Base-by-base conservation (phyloP, 2,113 vertebrate species). In the Etheostoma cragini region DNA sequence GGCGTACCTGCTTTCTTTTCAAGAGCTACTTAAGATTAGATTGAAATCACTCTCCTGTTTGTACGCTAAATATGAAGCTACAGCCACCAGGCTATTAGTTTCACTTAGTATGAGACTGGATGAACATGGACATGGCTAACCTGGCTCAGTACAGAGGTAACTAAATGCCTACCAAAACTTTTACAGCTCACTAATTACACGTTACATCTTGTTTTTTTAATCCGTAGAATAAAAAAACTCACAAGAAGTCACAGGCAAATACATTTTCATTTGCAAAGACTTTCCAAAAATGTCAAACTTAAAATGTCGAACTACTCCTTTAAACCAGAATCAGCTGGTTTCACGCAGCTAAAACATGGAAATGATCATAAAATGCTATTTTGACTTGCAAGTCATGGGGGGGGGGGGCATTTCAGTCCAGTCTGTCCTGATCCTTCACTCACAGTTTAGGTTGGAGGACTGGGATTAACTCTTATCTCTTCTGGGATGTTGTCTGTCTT, bases 401-500 rank as follows among this genome's bases (percentile, higher is more conserved):
- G 64, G 80, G 61, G 74, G 58, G 61, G 80, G 61, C 57, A 15
- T 84, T 73, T 56, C 13, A 57, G 57, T 76, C 80, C 35, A 56
- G 84, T 82, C 82, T 92, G 83, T 88, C 86, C 61, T 56, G 83
- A 86, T 86, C 85, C 85, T 58, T 89, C 80, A 76, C 81, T 89
- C 83, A 86, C 89, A 90, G 83, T 88, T 88, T 81, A 46, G 72
- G 72, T 84, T 83, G 70, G 77, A 87, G 87, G 65, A 73, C 57
- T 72, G 63, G 88, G 89, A 93, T 93, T 91, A 93, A 67, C 58
- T 90, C 84, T 93, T 93, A 93, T 94, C 92, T 91, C 78, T 76
- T 15, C 87, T 74, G 68, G 87, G 83, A 82, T 49, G 46, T 47
- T 56, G 76, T 79, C 88, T 87, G 89, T 85, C 81, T 91, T 80